phyloP scores from a whole-genome alignment of 2,888 invertebrate genomes.

The Eugnorisma glareosa region DNA sequence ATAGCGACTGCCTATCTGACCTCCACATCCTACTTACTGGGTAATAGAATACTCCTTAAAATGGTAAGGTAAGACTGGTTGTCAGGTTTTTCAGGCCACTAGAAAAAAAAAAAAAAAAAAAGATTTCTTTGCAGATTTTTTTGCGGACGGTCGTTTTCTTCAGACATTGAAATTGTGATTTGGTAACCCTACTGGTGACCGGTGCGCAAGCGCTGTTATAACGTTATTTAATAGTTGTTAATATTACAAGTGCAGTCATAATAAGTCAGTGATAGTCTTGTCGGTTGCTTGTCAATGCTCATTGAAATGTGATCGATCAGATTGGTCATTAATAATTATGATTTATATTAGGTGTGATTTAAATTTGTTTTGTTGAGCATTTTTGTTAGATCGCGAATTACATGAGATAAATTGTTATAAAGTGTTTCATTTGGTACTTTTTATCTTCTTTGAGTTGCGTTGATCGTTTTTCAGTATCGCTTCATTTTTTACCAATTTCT shows the following conservation, averaged over 20 bases:
- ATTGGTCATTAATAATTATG: conserved; percentile 15
- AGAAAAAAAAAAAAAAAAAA: too few species aligned
- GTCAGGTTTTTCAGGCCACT: not conserved
- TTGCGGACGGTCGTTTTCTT: not conserved
- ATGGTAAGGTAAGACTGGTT: not conserved
- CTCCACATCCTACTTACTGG: not conserved
- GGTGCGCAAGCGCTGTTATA: conserved; percentile 16
- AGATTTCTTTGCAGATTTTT: not conserved
- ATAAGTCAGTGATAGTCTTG: conserved; percentile 21
- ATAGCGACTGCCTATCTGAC: not conserved
- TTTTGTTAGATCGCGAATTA: not conserved
- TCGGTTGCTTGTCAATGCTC: conserved; percentile 16
- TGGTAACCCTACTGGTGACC: conserved; percentile 25
- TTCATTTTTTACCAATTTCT: too few species aligned
- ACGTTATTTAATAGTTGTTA: conserved; percentile 45
- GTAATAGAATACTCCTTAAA: not conserved
- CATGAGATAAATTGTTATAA: not conserved
- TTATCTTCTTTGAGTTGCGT: too few species aligned
- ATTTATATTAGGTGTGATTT: not conserved
- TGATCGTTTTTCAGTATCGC: too few species aligned
- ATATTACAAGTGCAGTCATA: conserved; percentile 23
- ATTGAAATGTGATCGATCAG: conserved; percentile 21
- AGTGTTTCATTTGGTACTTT: too few species aligned
- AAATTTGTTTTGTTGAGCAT: not conserved
- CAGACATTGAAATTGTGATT: not conserved